Percentiles rank a stretch among this genome's conserved stretches.
These are phyloP conservation scores for Phycodurus eques DNA, from an alignment of 2,113 vertebrate species.

Conservation along the genomic window DNA sequence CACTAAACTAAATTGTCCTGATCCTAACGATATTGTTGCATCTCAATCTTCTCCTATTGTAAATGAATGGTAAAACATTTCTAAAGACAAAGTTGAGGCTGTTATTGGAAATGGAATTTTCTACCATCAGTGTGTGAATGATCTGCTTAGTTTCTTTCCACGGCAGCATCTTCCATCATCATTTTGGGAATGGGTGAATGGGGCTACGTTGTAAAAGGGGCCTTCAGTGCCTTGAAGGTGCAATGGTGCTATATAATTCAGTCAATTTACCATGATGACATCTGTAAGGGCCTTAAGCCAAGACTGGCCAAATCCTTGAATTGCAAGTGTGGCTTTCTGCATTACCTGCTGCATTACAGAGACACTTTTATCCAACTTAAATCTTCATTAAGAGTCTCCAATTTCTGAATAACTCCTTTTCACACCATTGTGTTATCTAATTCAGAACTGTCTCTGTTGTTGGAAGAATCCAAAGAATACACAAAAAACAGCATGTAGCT, in stretches of 20 bases:
- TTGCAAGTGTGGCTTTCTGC: neutral
- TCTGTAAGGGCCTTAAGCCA: neutral
- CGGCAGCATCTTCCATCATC: conserved; percentile 1
- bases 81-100: neutral
- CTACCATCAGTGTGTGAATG: neutral
- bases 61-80: too few species aligned
- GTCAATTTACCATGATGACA: neutral
- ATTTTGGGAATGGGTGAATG: neutral
- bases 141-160: neutral
- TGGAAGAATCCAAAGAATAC: neutral
- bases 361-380: neutral
- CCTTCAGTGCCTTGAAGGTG: conserved; percentile 1
- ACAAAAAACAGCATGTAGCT: neutral
- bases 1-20: too few species aligned
- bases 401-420: neutral
- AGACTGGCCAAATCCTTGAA: neutral
- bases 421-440: neutral
- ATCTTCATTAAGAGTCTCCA: neutral
- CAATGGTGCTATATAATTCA: neutral
- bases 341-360: neutral
- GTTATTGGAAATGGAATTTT: neutral
- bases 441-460: neutral
- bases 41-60: too few species aligned
- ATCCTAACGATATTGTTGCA: too few species aligned
- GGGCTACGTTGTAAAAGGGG: neutral